phyloP scores from a whole-genome alignment of 2,113 vertebrate species.

The Laterallus jamaicensis region DNA sequence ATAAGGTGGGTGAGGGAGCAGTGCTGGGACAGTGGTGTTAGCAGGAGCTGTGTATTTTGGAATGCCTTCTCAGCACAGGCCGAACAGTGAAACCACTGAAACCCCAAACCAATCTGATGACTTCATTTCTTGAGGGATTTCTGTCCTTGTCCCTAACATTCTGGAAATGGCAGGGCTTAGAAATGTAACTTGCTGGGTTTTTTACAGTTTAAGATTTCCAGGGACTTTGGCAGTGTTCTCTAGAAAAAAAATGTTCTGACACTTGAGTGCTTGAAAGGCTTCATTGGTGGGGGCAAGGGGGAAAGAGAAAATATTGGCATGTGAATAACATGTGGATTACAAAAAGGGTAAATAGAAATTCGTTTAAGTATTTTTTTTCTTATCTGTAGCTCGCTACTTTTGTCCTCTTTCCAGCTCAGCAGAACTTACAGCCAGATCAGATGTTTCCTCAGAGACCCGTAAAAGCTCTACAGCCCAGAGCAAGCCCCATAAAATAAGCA shows the following conservation, averaged over 20 bases:
- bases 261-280: not conserved
- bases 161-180: not conserved
- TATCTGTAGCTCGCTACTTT: constrained; percentile 23
- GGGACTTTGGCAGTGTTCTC: not conserved
- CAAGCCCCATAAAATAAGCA: constrained; percentile 36
- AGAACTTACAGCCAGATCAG: constrained; percentile 11
- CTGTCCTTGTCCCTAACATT: not conserved
- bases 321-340: not conserved
- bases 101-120: not conserved
- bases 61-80: not conserved
- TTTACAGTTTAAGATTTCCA: not conserved
- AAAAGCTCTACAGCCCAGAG: constrained; percentile 41
- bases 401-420: not conserved
- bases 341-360: not conserved
- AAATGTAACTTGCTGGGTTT: not conserved
- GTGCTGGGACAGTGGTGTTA: not conserved
- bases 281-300: not conserved
- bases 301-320: not conserved
- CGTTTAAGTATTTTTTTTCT: constrained; percentile 35
- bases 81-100: constrained; percentile 6
- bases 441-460: constrained; percentile 48
- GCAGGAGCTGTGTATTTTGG: constrained; percentile 15
- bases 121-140: not conserved
- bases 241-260: not conserved
- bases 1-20: not conserved